Conservation (phyloP, 2,888 invertebrate genomes). For the Mesoligia furuncula region DNA sequence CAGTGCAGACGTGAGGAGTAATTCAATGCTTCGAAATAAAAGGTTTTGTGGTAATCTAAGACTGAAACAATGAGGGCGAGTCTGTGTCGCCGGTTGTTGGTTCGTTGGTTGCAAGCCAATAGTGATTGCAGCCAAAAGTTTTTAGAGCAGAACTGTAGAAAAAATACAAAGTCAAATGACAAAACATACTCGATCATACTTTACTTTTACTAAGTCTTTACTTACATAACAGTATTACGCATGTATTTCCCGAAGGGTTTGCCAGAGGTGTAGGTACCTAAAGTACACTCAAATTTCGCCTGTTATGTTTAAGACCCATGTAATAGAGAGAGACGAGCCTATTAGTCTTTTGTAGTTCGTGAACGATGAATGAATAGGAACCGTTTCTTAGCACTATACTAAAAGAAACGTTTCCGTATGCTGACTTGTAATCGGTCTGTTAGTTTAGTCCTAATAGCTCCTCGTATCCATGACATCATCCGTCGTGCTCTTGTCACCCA, state of each 20-base stretch:
- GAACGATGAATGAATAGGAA: no score
- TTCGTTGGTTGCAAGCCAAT: constrained; percentile 2
- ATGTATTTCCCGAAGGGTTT: background rate
- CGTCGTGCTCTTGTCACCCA: no score
- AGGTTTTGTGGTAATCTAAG: constrained; percentile 3
- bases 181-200: background rate
- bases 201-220: no score
- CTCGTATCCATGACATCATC: no score
- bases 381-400: no score
- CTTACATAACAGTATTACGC: no score
- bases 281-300: background rate
- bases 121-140: background rate
- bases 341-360: no score
- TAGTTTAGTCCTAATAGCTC: no score
- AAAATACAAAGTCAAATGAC: background rate
- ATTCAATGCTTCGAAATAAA: constrained; percentile 27
- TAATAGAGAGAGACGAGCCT: background rate
- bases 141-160: background rate
- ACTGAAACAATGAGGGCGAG: background rate
- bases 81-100: background rate
- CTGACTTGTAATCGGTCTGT: no score
- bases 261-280: background rate
- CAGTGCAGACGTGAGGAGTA: constrained; percentile 24
- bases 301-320: background rate
- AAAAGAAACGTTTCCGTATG: no score